phyloP scores from a whole-genome alignment of 2,888 invertebrate genomes.

The Drosophila kokeensis region DNA sequence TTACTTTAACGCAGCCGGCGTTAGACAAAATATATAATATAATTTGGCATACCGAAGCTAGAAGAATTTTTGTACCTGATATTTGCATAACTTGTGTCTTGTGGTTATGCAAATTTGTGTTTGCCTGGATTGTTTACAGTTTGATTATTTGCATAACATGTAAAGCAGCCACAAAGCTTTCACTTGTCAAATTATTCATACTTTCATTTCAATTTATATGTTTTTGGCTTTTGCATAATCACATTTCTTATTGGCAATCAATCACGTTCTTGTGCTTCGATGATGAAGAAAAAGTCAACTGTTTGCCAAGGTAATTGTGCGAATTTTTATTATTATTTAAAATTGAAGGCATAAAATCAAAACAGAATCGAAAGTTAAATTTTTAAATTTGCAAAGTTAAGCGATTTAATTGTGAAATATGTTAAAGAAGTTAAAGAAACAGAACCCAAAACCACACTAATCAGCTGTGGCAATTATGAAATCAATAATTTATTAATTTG shows the following conservation, averaged over 20 bases:
- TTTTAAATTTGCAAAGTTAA: slow-evolving; percentile 3
- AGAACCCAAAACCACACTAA: slow-evolving; percentile 7
- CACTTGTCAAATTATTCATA: slow-evolving; percentile 37
- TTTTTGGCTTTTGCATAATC: slow-evolving; percentile 36
- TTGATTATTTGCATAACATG: slow-evolving; percentile 12
- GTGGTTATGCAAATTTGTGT: slow-evolving; percentile 19
- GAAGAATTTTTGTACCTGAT: slow-evolving; percentile 9
- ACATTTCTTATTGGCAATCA: not conserved
- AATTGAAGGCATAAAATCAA: slow-evolving; percentile 8
- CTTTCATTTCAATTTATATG: slow-evolving; percentile 59
- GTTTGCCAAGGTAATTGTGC: slow-evolving; percentile 42
- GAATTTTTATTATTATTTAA: slow-evolving; percentile 6
- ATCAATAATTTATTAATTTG: slow-evolving; percentile 23
- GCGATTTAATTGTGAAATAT: not conserved
- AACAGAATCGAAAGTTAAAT: slow-evolving; percentile 10
- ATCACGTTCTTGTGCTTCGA: slow-evolving; percentile 10
- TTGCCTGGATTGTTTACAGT: not conserved
- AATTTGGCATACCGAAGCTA: not conserved
- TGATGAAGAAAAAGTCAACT: slow-evolving; percentile 2
- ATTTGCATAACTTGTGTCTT: slow-evolving; percentile 39
- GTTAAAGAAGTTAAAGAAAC: not conserved
- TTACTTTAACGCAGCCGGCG: slow-evolving; percentile 25
- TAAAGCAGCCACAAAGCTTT: slow-evolving; percentile 14
- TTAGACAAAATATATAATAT: slow-evolving; percentile 1
- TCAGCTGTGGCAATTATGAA: slow-evolving; percentile 8